Base-by-base conservation (phyloP, 2,797 vertebrate species). In the Rachycentron canadum region DNA sequence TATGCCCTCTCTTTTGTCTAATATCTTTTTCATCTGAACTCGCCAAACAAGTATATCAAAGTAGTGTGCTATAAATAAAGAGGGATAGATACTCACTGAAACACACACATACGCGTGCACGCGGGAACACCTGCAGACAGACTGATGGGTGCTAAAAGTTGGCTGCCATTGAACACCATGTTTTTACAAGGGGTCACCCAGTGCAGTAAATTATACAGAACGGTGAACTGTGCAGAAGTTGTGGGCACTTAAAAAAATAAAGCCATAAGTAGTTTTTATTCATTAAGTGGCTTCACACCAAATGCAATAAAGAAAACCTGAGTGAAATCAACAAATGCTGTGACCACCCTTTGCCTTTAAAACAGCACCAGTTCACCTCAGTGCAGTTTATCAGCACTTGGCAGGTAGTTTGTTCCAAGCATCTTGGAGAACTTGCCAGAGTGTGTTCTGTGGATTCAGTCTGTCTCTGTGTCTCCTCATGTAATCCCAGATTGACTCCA, bases 1-100 rank as follows among this genome's bases (percentile, higher is more conserved):
- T 34, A 14, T 13, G 4, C 17, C 2, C 3, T 25, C 8, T 53
- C 64, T 68, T 78, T 69, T 72, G 23, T 70, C 1, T 28, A 40
- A 16, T 16, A 4, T 34, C 58, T 78, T 56, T 69, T 75, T 82
- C 58, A 50, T 32, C 26, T 26, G 12, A 86, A 91, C 88, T 86
- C 60, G 63, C 77, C 85, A 83, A 90, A 92, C 93, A 69, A 87
- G 94, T 91, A 82, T 66, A 17, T 40, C 66, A 64, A 23, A 82
- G 7, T n/a, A 34, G 49, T 57, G 25, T 26, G 17, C 65, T 41
- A 52, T 23, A 12, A 79, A 47, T 56, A 58, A 30, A 40, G 5
- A 40, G 2, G 13, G 30, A 1, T 5, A 2, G 61, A 38, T 5
- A 26, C 19, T 17, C 53, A 58, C 3, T 36, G 7, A 63, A 34